Percentiles rank a stretch among this genome's conserved stretches.
These are phyloP conservation scores for Trachelus stipa DNA, from an alignment of 2,888 invertebrate species.

Conservation along the genomic window DNA sequence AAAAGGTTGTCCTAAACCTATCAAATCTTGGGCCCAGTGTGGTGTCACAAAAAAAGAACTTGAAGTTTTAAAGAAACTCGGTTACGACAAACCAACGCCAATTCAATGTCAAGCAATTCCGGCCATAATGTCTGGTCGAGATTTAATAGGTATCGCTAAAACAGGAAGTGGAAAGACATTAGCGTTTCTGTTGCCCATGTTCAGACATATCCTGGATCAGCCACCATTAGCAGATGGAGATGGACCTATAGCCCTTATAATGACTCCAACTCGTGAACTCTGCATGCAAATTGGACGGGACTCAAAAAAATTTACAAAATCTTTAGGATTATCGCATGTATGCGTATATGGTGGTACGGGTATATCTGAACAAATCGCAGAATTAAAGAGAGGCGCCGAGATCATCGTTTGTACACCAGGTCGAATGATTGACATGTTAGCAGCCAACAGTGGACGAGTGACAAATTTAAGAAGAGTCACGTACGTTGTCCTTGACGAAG, in stretches of 20 bases:
- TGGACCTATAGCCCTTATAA: slow-evolving; percentile 95
- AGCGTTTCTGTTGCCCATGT: slow-evolving; percentile 98
- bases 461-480: slow-evolving; percentile 97
- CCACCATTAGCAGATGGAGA: slow-evolving; percentile 94
- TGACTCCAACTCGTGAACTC: slow-evolving; percentile 98
- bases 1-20: slow-evolving; percentile 95
- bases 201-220: slow-evolving; percentile 95
- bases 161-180: slow-evolving; percentile 99
- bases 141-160: slow-evolving; percentile 98
- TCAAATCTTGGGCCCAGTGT: slow-evolving; percentile 98
- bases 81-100: slow-evolving; percentile 97
- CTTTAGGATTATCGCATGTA: slow-evolving; percentile 86
- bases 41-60: slow-evolving; percentile 96
- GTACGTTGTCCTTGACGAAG: slow-evolving; percentile 98
- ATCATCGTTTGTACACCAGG: slow-evolving; percentile 99
- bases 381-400: slow-evolving; percentile 95
- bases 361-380: slow-evolving; percentile 95
- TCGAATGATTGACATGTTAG: slow-evolving; percentile 99
- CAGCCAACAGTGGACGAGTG: slow-evolving; percentile 97
- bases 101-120: slow-evolving; percentile 98
- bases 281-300: slow-evolving; percentile 99
- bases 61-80: slow-evolving; percentile 88
- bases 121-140: slow-evolving; percentile 95
- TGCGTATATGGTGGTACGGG: slow-evolving; percentile 99
- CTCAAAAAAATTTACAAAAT: slow-evolving; percentile 93